A percentile compares a stretch with the other conserved stretches of the same genome.
Conservation (phyloP, 2,797 vertebrate species). For the Mico argentatus region DNA sequence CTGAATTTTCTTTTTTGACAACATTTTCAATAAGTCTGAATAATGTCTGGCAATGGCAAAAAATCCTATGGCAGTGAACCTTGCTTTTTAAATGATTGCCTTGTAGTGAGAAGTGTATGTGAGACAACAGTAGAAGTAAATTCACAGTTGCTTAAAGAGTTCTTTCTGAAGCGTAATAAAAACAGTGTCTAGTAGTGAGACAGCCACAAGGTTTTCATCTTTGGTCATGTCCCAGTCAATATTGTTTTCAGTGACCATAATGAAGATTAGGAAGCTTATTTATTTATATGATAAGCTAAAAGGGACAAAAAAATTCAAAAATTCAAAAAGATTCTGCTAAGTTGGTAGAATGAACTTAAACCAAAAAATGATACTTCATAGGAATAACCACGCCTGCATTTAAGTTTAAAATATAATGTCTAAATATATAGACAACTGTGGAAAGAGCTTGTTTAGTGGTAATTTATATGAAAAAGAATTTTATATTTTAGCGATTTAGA, state of each 20-base stretch:
- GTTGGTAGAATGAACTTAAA: background rate
- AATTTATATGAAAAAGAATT: background rate
- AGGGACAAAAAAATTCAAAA: background rate
- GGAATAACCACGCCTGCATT: background rate
- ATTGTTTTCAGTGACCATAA: background rate
- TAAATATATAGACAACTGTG: background rate
- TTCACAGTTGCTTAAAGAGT: background rate
- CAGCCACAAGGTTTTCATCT: background rate
- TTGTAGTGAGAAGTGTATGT: background rate
- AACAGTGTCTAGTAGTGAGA: background rate
- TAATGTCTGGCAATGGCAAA: background rate
- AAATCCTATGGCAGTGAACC: background rate
- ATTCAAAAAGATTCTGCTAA: background rate
- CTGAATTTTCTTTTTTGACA: background rate
- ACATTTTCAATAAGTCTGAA: background rate
- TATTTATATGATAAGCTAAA: background rate
- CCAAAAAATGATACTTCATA: background rate
- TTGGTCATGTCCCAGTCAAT: background rate
- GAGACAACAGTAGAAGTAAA: background rate
- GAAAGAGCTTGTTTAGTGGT: background rate
- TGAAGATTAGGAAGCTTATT: background rate
- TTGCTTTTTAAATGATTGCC: background rate
- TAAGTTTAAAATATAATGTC: conserved; percentile 20
- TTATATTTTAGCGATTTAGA: conserved; percentile 2
- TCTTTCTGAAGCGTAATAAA: background rate